Base-by-base conservation (phyloP, 2,113 vertebrate genomes). In the Tachysurus fulvidraco region DNA sequence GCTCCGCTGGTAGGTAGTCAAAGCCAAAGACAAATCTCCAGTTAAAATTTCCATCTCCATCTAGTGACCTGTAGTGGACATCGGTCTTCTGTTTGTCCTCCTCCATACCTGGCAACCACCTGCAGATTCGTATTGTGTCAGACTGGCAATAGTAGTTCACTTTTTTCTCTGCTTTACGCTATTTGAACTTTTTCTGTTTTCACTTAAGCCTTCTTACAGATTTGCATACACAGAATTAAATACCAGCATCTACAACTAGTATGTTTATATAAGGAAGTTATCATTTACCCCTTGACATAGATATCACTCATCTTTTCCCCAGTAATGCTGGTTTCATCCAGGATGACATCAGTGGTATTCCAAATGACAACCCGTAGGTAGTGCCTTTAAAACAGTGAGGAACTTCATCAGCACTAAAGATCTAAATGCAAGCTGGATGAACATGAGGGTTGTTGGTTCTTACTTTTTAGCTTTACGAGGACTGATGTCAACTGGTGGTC, bases 61-160 rank as follows among this genome's bases (percentile, higher is more conserved):
- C 98, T 90, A 99, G 92, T 52, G 98, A 99, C 85, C 98, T 95
- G 92, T 98, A 99, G 91, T 99, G 98, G 90, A 99, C 98, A 85
- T 99, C 98, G 0, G 98, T 99, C 95, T 99, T 99, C 95, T 99
- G 98, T 92, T 99, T 99, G 91, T 98, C 96, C 92, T 98, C 97
- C 91, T 99, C 98, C 94, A 95, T 97, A 41, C 98, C 98, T 86
- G 97, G 96, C 97, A 99, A 98, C 98, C 98, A 99, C 44, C 98
- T 99, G 92, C 10, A 85, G 67, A 88, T 30, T 55, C 30, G 67
- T 62, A 80, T 28, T 44, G 9, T 5, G 41, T 76, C 23, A 78
- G 74, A 59, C 5, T 16, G 25, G 14, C 10, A 83, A 77, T 17
- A 85, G 25, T 14, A n/a, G 23, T 30, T 30, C 55, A 71, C 28